Base-by-base conservation (phyloP, 2,888 invertebrate genomes). In the Epirrhoe tristata region DNA sequence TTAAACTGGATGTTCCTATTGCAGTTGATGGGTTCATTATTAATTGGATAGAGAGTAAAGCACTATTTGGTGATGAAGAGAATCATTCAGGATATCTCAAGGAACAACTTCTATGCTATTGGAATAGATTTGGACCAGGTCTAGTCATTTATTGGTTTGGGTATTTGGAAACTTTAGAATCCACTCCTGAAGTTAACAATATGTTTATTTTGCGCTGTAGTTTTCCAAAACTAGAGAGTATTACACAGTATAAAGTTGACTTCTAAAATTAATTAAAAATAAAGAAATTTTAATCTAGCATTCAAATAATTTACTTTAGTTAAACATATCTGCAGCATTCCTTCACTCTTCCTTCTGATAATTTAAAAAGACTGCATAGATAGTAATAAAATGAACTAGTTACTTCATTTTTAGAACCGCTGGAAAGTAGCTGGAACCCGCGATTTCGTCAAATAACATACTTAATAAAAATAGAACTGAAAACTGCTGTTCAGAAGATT, bases 41-140 rank as follows among this genome's bases (percentile, higher is more conserved):
- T 0, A 97, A 98, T 85, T 99, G 99, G 99, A 97, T 99, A 68
- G 99, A 99, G 89, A 98, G 98, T 78, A 99, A 99, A 91, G 99
- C 98, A 0, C 94, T 97, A n/a, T 99, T 99, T 94, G 98, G 97
- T 3, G 97, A 98, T 89, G 94, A 95, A 72, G 96, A 96, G 76
- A 95, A 96, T 63, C 98, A 99, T 87, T 94, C 95, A 53, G 95
- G 94, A 10, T 98, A 98, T 86, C 94, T 97, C 60, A 96, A 96
- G 77, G 97, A 97, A 74, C 98, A 99, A 84, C 96, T 97, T 77
- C 94, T 95, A 74, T 97, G 98, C 85, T 99, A 99, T 81, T 97
- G 97, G 96, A 98, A 98, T 85, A 96, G 98, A 81, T 99, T 98
- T 94, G 99, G 99, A 1, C 96, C 98, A 39, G 99, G 98, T 0